Base-by-base conservation (phyloP, 2,888 invertebrate species). In the Biston betularia region DNA sequence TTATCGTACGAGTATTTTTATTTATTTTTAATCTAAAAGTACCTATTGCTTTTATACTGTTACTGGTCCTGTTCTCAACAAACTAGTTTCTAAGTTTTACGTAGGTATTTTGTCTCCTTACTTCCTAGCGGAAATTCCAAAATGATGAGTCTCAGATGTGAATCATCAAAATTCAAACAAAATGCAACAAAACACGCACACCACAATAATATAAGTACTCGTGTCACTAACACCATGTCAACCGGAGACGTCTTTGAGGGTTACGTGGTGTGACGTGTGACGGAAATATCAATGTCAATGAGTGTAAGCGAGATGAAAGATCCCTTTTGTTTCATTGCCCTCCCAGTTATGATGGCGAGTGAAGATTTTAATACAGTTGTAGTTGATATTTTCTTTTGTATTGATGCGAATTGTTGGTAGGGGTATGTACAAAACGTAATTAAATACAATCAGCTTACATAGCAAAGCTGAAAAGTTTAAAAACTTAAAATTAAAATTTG, bases 311-410 rank as follows among this genome's bases (percentile, higher is more conserved):
- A 82, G 88, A 90, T 70, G 78, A 73, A 77, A 79, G 63, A 79
- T 69, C 74, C 78, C 91, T 91, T 90, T 93, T 93, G 93, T 93
- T 93, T 93, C 89, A 90, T 84, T 89, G 89, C 91, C 90, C 92
- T 88, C 86, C 85, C 87, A 82, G 84, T 79, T 83, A 85, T 87
- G 86, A 88, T 83, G 85, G 78, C 77, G 85, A 87, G 83, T 80
- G 78, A 83, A 83, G 86, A 89, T 87, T 89, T 87, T 90, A 91
- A 92, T 89, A 93, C 89, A 89, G 89, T 92, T 89, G 88, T 89
- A 88, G 84, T 88, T 86, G 87, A 84, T 86, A 78, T 80, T 87
- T 85, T 77, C 79, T 78, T 71, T 74, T 76, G 76, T 76, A 77
- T 78, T 74, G 69, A 69, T 70, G 63, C 44, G 68, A 71, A 76